Percentiles rank a stretch among this genome's conserved stretches.
Conservation (phyloP, 2,797 vertebrate species). For the Fratercula arctica region DNA sequence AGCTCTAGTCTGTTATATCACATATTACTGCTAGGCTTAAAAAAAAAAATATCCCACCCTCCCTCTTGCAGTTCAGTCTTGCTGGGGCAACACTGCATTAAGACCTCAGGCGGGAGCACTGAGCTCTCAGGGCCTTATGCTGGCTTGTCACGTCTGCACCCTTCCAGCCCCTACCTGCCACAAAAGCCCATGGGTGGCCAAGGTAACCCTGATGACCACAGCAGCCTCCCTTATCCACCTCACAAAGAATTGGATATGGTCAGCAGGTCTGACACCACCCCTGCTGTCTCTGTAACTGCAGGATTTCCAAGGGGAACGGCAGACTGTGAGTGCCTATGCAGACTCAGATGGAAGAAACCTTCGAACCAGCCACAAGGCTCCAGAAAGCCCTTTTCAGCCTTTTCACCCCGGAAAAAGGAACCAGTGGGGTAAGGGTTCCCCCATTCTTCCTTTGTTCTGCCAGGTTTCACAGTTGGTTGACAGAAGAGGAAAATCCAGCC, state of each 20-base stretch:
- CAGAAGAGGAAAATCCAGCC: background rate
- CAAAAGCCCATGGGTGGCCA: background rate
- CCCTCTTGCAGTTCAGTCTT: background rate
- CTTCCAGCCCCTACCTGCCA: background rate
- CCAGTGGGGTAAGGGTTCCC: background rate
- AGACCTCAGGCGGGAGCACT: background rate
- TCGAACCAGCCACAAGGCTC: background rate
- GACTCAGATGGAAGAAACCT: background rate
- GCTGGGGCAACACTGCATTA: background rate
- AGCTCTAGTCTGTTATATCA: background rate
- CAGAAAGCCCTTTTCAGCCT: background rate
- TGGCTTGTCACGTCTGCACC: background rate
- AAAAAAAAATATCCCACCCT: background rate
- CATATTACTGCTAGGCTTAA: background rate
- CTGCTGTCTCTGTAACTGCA: background rate
- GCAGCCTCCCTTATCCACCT: background rate
- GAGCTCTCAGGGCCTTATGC: background rate
- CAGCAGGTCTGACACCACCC: background rate
- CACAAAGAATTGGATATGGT: background rate
- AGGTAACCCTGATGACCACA: background rate
- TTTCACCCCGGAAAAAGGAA: background rate
- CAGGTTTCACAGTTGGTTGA: background rate
- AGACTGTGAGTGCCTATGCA: background rate
- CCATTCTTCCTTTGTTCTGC: background rate
- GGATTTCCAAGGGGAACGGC: background rate